Conservation (phyloP, 2,888 invertebrate species). For the Lasioglossum malachurum region DNA sequence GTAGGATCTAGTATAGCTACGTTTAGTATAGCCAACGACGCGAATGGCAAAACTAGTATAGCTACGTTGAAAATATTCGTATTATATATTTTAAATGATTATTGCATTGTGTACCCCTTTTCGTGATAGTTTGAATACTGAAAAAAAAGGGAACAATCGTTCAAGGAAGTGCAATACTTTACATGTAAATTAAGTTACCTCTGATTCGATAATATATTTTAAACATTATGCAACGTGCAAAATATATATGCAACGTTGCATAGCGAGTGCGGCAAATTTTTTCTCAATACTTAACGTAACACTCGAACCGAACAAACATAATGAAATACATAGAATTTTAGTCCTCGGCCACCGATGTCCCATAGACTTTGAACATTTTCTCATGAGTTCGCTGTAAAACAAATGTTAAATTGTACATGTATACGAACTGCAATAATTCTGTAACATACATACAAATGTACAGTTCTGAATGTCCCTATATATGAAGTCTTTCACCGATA, state of each 20-base stretch:
- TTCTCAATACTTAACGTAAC: conserved; percentile 30
- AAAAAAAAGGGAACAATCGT: conserved; percentile 16
- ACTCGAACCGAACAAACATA: not conserved
- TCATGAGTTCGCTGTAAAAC: conserved; percentile 1
- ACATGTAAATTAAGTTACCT: conserved; percentile 22
- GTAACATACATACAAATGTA: conserved; percentile 42
- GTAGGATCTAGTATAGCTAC: not conserved
- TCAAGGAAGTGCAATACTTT: conserved; percentile 41
- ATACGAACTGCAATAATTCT: conserved; percentile 32
- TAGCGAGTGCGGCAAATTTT: conserved; percentile 5
- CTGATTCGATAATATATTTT: conserved; percentile 32
- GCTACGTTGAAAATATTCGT: conserved; percentile 3
- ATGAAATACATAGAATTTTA: not conserved
- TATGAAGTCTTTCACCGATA: conserved; percentile 52
- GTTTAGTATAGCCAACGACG: no score
- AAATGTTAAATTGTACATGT: conserved; percentile 13
- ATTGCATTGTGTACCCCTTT: not conserved
- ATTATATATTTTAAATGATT: conserved; percentile 8
- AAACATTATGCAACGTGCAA: not conserved
- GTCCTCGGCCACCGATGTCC: not conserved
- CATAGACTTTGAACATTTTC: not conserved
- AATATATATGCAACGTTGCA: not conserved
- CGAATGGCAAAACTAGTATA: no score
- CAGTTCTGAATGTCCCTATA: conserved; percentile 44
- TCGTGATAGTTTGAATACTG: not conserved